Conservation (phyloP, 2,888 invertebrate species). For the Xestia ashworthii region DNA sequence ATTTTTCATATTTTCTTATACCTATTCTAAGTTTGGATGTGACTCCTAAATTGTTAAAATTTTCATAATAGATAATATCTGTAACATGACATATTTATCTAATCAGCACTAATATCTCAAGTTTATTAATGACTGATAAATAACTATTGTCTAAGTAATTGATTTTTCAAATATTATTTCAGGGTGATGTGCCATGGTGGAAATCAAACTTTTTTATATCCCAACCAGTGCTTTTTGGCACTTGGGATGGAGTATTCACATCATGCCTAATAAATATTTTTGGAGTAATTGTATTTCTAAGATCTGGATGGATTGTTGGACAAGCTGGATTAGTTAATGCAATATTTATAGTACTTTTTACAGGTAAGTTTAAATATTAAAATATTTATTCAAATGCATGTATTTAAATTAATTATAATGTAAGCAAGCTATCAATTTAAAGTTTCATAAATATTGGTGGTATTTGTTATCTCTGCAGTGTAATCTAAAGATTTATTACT, state of each 20-base stretch:
- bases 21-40: neutral
- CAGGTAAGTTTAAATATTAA: constrained; percentile 88
- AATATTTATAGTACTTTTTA: constrained; percentile 94
- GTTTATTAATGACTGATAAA: constrained; percentile 36
- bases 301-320: constrained; percentile 99
- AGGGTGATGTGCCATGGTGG: constrained; percentile 98
- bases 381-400: neutral
- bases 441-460: neutral
- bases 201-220: constrained; percentile 99
- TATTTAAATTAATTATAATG: neutral
- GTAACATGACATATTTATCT: constrained; percentile 34
- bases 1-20: neutral
- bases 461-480: constrained; percentile 18
- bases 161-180: constrained; percentile 64
- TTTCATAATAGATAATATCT: constrained; percentile 26
- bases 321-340: constrained; percentile 96
- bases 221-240: constrained; percentile 98
- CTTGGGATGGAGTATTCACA: constrained; percentile 99
- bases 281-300: constrained; percentile 98
- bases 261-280: constrained; percentile 99
- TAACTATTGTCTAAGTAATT: constrained; percentile 7
- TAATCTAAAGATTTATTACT: constrained; percentile 27
- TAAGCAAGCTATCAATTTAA: constrained; percentile 3
- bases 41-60: neutral
- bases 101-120: constrained; percentile 38